Evolutionary conservation across 2,888 invertebrate genomes (phyloP), one percentile per base, ranked within the genome.

Genomic region (Chaitophorus viminalis): DNA sequence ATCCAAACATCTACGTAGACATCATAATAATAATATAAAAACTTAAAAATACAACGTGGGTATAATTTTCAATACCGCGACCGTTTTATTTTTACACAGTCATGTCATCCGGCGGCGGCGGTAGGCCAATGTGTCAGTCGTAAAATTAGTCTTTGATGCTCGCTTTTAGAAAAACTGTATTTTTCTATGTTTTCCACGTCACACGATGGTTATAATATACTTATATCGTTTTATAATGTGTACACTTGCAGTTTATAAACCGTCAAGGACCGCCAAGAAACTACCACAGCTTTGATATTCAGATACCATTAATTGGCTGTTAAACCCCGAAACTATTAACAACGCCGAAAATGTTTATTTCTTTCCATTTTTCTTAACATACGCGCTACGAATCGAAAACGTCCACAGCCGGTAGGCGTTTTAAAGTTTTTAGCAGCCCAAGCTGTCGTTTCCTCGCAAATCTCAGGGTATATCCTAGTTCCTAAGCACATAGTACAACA

Each of bases 51-150:
- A 86, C 8, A 33, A 78, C 78, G 25, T 39, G 5, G 86, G 33
- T 33, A 54, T 86, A 36, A 52, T 78, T 70, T 86, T 86, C 72
- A 54, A 85, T 86, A 86, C 33, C n/a, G n/a, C n/a, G n/a, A n/a
- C n/a, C 36, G 70, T 86, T 77, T 85, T 86, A 86, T 86, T 86
- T 86, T 78, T 78, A 70, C 29, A 86, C 78, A 33, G 21, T 78
- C 52, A 52, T 33, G 65, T 84, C 74, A n/a, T 31, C 52, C 14
- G 52, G 31, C 68, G n/a, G 76, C 65, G 14, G 60, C 29, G 54
- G 46, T 14, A 14, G 46, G 39, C 60, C 84, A 60, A 39, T 72
- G 77, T 75, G 60, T 76, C 84, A 46, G 84, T 85, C 85, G 33
- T 85, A 77, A 78, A 85, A 77, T 77, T 85, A 77, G 65, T 82